Evolutionary conservation across 2,797 vertebrate genomes (phyloP).

Genomic region (Dromococcyx pavoninus): DNA sequence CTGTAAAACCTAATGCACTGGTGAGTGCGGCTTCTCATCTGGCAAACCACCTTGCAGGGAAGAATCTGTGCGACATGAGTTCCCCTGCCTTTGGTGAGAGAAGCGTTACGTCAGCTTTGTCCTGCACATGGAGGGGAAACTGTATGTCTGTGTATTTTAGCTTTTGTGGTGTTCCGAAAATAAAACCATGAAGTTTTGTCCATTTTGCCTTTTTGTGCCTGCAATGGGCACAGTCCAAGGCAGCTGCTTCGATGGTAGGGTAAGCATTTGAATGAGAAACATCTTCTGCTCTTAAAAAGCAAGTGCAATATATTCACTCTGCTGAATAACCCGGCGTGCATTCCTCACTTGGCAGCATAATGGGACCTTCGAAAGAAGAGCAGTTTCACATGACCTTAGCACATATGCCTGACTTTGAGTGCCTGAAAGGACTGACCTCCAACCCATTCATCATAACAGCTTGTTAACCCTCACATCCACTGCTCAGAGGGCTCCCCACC

Average conservation of each 20-base stretch:
- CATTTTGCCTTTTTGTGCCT: not conserved
- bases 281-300: not conserved
- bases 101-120: not conserved
- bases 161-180: not conserved
- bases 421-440: not conserved
- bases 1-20: not conserved
- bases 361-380: not conserved
- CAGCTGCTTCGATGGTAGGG: not conserved
- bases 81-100: not conserved
- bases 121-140: not conserved
- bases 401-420: not conserved
- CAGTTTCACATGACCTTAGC: constrained; percentile 43
- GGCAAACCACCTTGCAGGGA: not conserved
- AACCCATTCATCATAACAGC: constrained; percentile 26
- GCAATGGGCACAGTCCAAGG: not conserved
- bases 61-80: not conserved
- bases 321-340: not conserved
- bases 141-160: not conserved
- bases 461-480: not conserved
- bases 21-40: not conserved
- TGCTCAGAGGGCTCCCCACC: not conserved
- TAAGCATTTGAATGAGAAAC: not conserved
- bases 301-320: not conserved
- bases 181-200: not conserved
- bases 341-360: not conserved